Evolutionary conservation across 2,113 vertebrate genomes (phyloP), one percentile per base, ranked within the genome.

Genomic region (Trematocara nigrifrons): DNA sequence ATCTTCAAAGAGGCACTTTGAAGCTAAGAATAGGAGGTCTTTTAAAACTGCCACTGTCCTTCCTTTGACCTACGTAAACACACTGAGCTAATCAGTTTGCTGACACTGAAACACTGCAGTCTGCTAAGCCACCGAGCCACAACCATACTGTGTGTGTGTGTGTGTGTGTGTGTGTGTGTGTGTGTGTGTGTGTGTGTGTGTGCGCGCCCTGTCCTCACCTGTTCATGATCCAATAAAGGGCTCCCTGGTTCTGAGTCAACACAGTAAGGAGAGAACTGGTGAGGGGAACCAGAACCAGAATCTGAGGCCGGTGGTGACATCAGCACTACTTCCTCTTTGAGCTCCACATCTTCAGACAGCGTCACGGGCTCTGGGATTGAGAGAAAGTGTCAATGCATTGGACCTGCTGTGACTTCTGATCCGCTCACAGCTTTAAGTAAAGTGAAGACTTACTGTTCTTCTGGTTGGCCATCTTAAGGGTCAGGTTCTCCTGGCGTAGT

Each of bases 291-390:
- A 0, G 98, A 98, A 4, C 98, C 98, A 0, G 98, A 97, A 89
- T 99, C 99, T 1, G 99, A 99, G 4, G 98, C 97, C 3, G 99
- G 98, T 59, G 99, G 99, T 20, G 99, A 99, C 97, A 99, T 98
- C 92, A 99, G 95, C 80, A 98, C 95, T 56, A 97, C 93, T 90
- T 99, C 98, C 84, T 97, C 97, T 95, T 99, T 99, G 81, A 99
- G 92, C 74, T 99, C 98, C 86, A 97, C 91, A 1, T 98, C 98
- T 7, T 96, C 96, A 2, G 94, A 84, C 54, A 95, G 79, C 2
- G 86, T 91, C 66, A 92, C 89, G 0, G 90, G 59, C 82, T 96
- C 96, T 97, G 85, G 18, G 64, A 83, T 2, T 80, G 20, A 89
- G 5, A 87, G 6, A 86, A 10, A 80, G 5, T 10, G 3, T 78